Conservation (phyloP, 2,888 invertebrate species). For the Xestia ashworthii region DNA sequence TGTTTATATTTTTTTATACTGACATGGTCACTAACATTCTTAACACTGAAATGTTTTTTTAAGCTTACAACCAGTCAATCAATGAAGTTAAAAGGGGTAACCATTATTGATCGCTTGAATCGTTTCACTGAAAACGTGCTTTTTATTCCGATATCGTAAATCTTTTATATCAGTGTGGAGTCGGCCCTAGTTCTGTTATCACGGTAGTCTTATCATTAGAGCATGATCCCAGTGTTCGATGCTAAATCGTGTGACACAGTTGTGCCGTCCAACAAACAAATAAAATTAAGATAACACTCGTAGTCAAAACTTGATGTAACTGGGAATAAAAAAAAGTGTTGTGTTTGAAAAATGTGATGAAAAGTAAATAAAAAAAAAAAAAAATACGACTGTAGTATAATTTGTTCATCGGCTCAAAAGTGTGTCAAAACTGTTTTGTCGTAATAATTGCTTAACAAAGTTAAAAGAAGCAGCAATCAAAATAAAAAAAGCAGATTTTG, state of each 20-base stretch:
- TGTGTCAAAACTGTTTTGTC: conserved; percentile 5
- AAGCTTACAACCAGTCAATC: background rate
- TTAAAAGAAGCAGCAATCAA: too few species aligned
- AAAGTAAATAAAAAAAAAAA: background rate
- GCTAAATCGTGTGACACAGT: conserved; percentile 42
- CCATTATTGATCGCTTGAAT: conserved; percentile 1
- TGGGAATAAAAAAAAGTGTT: conserved; percentile 5
- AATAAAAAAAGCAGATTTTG: background rate
- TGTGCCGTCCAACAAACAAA: conserved; percentile 26
- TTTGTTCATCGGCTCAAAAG: background rate
- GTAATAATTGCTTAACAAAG: background rate
- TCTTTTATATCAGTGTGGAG: conserved; percentile 40
- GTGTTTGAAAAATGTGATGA: background rate
- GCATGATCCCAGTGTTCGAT: conserved; percentile 47
- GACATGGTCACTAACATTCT: too few species aligned
- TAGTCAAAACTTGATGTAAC: conserved; percentile 8
- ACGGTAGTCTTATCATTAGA: conserved; percentile 42
- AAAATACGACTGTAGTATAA: too few species aligned
- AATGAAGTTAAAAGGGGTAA: conserved; percentile 7
- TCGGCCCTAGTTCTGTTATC: conserved; percentile 53
- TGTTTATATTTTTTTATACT: background rate
- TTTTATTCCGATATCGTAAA: conserved; percentile 30
- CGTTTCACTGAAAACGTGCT: background rate
- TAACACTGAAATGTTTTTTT: too few species aligned
- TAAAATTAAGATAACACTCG: conserved; percentile 14